Evolutionary conservation across 2,113 vertebrate genomes (phyloP).

Genomic region (Oncorhynchus gorbuscha): DNA sequence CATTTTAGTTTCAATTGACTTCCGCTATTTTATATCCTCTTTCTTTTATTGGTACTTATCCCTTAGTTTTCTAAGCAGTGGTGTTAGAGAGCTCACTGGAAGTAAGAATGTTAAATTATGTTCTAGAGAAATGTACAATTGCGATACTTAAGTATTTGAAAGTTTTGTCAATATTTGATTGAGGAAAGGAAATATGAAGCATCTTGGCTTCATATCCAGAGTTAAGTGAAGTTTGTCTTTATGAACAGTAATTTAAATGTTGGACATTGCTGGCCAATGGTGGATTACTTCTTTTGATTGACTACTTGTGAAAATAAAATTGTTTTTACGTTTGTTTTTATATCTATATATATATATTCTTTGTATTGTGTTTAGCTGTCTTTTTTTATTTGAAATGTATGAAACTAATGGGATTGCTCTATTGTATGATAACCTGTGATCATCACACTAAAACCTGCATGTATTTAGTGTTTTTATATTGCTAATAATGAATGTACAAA

Average conservation of each 20-base stretch:
- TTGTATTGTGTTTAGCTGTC: conserved; percentile 50
- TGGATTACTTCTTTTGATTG: conserved; percentile 49
- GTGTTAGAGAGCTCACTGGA: conserved; percentile 23
- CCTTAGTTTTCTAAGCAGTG: conserved; percentile 15
- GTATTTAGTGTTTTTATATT: conserved; percentile 59
- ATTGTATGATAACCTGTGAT: conserved; percentile 45
- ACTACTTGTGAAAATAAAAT: conserved; percentile 22
- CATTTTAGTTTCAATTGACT: neutral
- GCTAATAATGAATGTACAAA: conserved; percentile 47
- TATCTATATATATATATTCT: conserved; percentile 46
- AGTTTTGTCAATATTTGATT: conserved; percentile 26
- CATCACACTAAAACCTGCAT: conserved; percentile 59
- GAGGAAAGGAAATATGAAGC: conserved; percentile 7
- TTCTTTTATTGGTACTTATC: conserved; percentile 14
- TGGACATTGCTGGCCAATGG: conserved; percentile 74
- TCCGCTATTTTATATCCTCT: too few relatives aligned
- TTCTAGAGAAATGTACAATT: conserved; percentile 16
- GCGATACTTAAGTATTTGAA: conserved; percentile 46
- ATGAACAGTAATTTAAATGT: conserved; percentile 44
- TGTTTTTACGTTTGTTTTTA: conserved; percentile 26
- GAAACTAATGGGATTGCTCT: conserved; percentile 51
- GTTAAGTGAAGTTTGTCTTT: conserved; percentile 23
- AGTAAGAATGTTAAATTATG: neutral
- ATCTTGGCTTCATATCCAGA: neutral
- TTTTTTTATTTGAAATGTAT: conserved; percentile 48